A percentile compares a stretch with the other conserved stretches of the same genome.
phyloP scores from a whole-genome alignment of 2,888 invertebrate genomes.

The Sinohyriopsis cumingii region DNA sequence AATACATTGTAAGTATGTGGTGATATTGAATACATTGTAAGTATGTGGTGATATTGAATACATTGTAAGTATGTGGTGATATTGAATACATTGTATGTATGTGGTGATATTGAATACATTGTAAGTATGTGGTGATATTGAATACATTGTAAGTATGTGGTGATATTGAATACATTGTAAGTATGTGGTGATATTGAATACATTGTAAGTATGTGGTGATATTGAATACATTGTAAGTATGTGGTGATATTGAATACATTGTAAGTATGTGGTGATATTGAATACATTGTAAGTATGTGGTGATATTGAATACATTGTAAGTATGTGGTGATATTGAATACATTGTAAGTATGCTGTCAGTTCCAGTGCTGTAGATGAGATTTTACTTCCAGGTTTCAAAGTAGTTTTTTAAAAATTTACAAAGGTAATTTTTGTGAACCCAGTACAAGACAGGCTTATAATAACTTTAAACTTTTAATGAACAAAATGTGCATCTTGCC shows the following conservation, averaged over 20 bases:
- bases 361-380: too few species aligned
- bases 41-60: constrained; percentile 38
- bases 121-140: constrained; percentile 37
- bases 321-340: constrained; percentile 49
- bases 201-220: constrained; percentile 29
- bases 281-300: constrained; percentile 31
- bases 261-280: constrained; percentile 37
- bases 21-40: constrained; percentile 38
- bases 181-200: constrained; percentile 38
- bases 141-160: constrained; percentile 31
- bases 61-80: constrained; percentile 29
- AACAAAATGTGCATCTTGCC: too few species aligned
- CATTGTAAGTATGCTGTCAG: constrained; percentile 17
- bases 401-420: too few species aligned
- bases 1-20: constrained; percentile 31
- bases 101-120: constrained; percentile 35
- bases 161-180: constrained; percentile 38
- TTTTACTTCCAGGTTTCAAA: too few species aligned
- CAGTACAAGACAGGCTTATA: too few species aligned
- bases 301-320: constrained; percentile 38
- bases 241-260: constrained; percentile 35
- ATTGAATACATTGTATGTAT: constrained; percentile 35
- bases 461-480: too few species aligned
- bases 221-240: constrained; percentile 35
- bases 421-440: too few species aligned